A percentile compares a stretch with the other conserved stretches of the same genome.
Conservation (phyloP, 2,888 invertebrate species). For the Luperina testacea region DNA sequence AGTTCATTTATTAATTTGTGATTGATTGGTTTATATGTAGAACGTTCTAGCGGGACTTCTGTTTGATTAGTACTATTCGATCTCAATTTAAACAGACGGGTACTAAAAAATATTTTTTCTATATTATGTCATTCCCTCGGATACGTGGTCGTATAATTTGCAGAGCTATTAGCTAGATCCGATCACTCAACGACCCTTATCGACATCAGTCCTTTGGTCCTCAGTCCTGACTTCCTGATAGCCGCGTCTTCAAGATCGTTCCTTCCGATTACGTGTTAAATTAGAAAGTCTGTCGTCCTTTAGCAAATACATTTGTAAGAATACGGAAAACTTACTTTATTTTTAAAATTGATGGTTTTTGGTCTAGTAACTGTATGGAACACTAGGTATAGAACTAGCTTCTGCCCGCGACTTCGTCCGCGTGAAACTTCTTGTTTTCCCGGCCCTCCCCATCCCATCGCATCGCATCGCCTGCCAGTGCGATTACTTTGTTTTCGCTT, state of each 20-base stretch:
- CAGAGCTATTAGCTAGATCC: slow-evolving; percentile 19
- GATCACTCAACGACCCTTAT: slow-evolving; percentile 38
- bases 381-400: not conserved
- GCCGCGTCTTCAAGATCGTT: slow-evolving; percentile 29
- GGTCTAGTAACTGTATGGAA: not conserved
- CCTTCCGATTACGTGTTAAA: slow-evolving; percentile 30
- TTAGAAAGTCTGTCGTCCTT: slow-evolving; percentile 40
- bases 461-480: not conserved
- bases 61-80: not conserved
- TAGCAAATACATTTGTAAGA: slow-evolving; percentile 13
- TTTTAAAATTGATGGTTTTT: not conserved
- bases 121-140: not conserved
- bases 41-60: not conserved
- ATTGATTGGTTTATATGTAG: slow-evolving; percentile 25
- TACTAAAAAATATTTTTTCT: not conserved
- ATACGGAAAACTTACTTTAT: not conserved
- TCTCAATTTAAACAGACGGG: not conserved
- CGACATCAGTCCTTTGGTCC: slow-evolving; percentile 14
- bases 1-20: slow-evolving; percentile 33
- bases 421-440: not conserved
- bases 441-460: not conserved
- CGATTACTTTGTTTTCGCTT: not conserved
- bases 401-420: not conserved
- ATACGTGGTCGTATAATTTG: not conserved
- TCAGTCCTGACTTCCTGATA: slow-evolving; percentile 27